Conservation (phyloP, 2,888 invertebrate species). For the Thumatha senex region DNA sequence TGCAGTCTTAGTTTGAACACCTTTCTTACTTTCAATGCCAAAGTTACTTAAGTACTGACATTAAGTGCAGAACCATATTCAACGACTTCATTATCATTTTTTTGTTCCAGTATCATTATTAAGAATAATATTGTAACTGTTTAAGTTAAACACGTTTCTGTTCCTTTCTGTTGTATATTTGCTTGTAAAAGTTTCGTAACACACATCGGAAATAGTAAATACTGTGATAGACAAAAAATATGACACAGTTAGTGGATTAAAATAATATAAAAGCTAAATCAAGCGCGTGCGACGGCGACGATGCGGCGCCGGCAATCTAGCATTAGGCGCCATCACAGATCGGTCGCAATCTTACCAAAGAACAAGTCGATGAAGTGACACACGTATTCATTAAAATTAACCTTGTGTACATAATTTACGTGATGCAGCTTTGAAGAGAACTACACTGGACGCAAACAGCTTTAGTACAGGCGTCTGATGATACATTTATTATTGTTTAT, state of each 20-base stretch:
- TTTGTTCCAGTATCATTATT: too few relatives aligned
- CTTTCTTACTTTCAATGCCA: too few relatives aligned
- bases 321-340: constrained; percentile 15
- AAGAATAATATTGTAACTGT: too few relatives aligned
- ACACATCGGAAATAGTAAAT: constrained; percentile 49
- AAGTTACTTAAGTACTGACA: too few relatives aligned
- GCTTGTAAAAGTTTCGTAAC: constrained; percentile 21
- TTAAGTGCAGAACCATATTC: too few relatives aligned
- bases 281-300: constrained; percentile 19
- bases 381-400: too few relatives aligned
- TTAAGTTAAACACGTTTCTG: too few relatives aligned
- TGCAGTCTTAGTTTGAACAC: too few relatives aligned
- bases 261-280: constrained; percentile 69
- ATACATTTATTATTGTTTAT: constrained; percentile 17
- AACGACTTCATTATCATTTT: too few relatives aligned
- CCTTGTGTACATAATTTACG: constrained; percentile 41
- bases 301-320: constrained; percentile 28
- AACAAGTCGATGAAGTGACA: constrained; percentile 16
- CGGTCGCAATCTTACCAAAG: constrained; percentile 18
- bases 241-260: constrained; percentile 69
- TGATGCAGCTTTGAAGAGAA: constrained; percentile 39
- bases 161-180: too few relatives aligned
- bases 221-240: constrained; percentile 53
- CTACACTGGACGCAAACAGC: constrained; percentile 43
- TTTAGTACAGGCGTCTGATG: constrained; percentile 28